Conservation (phyloP, 2,113 vertebrate genomes). For the Dicentrarchus labrax region DNA sequence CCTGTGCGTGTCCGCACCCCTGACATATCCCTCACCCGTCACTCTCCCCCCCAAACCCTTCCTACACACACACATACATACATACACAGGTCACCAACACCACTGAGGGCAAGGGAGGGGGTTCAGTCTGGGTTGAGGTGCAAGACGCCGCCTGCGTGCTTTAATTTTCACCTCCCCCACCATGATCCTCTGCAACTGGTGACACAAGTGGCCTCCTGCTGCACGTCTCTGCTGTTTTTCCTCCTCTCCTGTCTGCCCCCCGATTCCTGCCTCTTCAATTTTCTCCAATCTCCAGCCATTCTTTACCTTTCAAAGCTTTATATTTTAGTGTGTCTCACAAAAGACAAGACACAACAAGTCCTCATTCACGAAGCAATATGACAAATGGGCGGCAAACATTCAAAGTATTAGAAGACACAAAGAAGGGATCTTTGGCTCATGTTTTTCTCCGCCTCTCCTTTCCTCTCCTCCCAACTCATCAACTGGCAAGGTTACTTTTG, state of each 20-base stretch:
- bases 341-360: slow-evolving; percentile 26
- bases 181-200: slow-evolving; percentile 70
- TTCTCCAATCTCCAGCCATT: background rate
- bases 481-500: slow-evolving; percentile 13
- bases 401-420: slow-evolving; percentile 40
- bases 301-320: background rate
- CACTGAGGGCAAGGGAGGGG: slow-evolving; percentile 50
- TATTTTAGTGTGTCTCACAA: background rate
- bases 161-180: slow-evolving; percentile 85
- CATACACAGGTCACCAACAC: slow-evolving; percentile 38
- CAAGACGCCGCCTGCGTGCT: slow-evolving; percentile 80
- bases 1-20: slow-evolving; percentile 63
- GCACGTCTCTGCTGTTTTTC: slow-evolving; percentile 48
- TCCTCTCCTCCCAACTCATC: slow-evolving; percentile 21
- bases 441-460: slow-evolving; percentile 9
- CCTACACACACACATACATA: slow-evolving; percentile 12
- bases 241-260: slow-evolving; percentile 51
- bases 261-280: slow-evolving; percentile 10
- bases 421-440: slow-evolving; percentile 33
- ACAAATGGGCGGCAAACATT: slow-evolving; percentile 32
- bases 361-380: background rate
- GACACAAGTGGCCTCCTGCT: slow-evolving; percentile 73
- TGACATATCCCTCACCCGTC: slow-evolving; percentile 51
- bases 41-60: slow-evolving; percentile 9
- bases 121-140: slow-evolving; percentile 73